Base-by-base conservation (phyloP, 2,888 invertebrate genomes). In the Drosophila yooni region DNA sequence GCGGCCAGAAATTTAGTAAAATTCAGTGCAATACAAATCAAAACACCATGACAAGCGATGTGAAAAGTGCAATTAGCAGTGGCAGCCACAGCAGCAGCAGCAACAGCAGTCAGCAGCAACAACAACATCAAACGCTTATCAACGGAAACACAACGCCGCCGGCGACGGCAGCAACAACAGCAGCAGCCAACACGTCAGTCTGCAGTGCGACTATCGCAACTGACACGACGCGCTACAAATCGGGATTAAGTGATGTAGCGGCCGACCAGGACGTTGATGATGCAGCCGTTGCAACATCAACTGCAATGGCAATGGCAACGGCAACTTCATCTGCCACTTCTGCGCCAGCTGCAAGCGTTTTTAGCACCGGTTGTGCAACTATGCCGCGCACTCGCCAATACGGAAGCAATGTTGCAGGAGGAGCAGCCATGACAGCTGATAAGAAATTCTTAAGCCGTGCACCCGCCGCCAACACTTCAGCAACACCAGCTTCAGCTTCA, bases 301-400 rank as follows among this genome's bases (percentile, higher is more conserved):
- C 64, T 57, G 11, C 70, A 31, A 62, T 61, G 54, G 18, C 68
- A 15, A 27, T 57, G 18, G 27, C 74, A 54, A 56, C 64, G 43
- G 70, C 81, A 77, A 75, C 88, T 74, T 67, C 74, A 72, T 73
- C 83, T 70, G 79, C 68, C 71, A 74, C 81, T 64, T 64, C 64
- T 61, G 66, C 67, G 52, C 51, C 72, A 74, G 79, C 88, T 76
- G 73, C 82, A 57, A 82, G 81, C 82, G 86, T 86, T 84, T 87
- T 89, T 64, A 87, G 67, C 88, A 91, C 90, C 81, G 91, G 91
- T 87, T 90, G 89, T 83, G 92, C 91, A 78, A 91, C 92, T 53
- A 82, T 92, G 84, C 91, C 92, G 69, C 92, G 91, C 67, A 87
- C 90, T 65, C 90, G 91, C 83, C 88, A 79, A 75, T 83, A 82